Percentiles rank a stretch among this genome's conserved stretches.
Evolutionary conservation across 2,797 vertebrate genomes (phyloP).

Genomic region (Limosa lapponica): DNA sequence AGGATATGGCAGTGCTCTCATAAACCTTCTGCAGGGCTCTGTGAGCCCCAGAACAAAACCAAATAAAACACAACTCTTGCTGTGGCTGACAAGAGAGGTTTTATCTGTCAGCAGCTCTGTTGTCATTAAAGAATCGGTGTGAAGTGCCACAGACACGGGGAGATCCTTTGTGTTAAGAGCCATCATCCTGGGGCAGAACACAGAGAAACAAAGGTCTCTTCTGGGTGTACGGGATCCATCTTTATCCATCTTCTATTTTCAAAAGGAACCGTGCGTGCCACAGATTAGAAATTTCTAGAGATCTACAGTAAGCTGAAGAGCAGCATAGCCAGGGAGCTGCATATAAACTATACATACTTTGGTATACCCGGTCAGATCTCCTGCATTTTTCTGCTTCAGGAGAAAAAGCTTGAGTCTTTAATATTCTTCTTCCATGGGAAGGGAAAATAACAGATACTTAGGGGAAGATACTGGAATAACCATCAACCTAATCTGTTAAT

Average conservation of each 20-base stretch:
- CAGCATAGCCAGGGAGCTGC: neutral
- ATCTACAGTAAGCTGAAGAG: neutral
- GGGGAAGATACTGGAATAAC: neutral
- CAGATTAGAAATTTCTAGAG: neutral
- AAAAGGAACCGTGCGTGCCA: neutral
- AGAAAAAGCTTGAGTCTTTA: neutral
- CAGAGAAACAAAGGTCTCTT: neutral
- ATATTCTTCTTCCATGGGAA: neutral
- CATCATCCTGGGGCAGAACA: neutral
- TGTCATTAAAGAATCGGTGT: neutral
- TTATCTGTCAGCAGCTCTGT: neutral
- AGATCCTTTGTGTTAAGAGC: neutral
- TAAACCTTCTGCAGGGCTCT: neutral
- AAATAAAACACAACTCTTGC: neutral
- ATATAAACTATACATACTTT: neutral
- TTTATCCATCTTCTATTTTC: neutral
- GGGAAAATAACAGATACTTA: neutral
- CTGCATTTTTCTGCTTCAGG: neutral
- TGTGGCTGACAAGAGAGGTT: neutral
- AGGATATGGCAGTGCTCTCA: neutral
- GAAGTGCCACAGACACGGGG: neutral
- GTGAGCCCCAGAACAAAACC: neutral
- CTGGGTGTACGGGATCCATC: rapidly evolving
- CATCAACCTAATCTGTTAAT: neutral
- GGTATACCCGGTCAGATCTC: neutral